Conservation (phyloP, 2,888 invertebrate genomes). For the Drosophila kanekoi region DNA sequence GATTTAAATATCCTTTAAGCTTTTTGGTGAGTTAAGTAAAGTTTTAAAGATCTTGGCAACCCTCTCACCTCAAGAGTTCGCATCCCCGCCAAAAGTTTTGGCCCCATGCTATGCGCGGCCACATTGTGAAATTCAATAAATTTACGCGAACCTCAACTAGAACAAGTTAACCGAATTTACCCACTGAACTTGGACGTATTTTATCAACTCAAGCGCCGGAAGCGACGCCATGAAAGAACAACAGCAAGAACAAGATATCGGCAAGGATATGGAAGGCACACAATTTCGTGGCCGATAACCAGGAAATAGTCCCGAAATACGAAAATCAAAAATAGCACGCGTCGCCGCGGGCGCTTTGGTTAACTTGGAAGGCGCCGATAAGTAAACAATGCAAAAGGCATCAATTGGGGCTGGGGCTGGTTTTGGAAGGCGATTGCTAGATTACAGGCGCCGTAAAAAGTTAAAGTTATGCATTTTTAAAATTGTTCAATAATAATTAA, state of each 20-base stretch:
- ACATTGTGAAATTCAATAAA: slow-evolving; percentile 46
- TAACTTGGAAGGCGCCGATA: slow-evolving; percentile 66
- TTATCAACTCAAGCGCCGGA: slow-evolving; percentile 40
- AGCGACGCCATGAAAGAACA: slow-evolving; percentile 37
- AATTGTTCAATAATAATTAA: slow-evolving; percentile 77
- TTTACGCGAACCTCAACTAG: slow-evolving; percentile 18
- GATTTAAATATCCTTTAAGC: slow-evolving; percentile 2
- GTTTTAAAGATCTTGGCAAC: slow-evolving; percentile 33
- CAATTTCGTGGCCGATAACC: slow-evolving; percentile 55
- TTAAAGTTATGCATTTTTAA: slow-evolving; percentile 33
- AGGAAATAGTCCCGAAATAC: slow-evolving; percentile 39
- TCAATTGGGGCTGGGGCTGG: not conserved
- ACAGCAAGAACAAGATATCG: slow-evolving; percentile 3
- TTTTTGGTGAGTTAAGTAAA: slow-evolving; percentile 11
- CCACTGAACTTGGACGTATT: slow-evolving; percentile 17
- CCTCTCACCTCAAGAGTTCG: not conserved
- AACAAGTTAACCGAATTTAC: slow-evolving; percentile 7
- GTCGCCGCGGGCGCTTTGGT: slow-evolving; percentile 68
- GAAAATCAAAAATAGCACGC: slow-evolving; percentile 59
- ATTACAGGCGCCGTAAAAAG: slow-evolving; percentile 51
- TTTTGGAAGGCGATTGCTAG: slow-evolving; percentile 9
- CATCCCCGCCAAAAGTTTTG: slow-evolving; percentile 6
- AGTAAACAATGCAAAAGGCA: slow-evolving; percentile 48
- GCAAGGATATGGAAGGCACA: slow-evolving; percentile 34
- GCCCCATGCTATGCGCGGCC: not conserved